Percentiles rank a stretch among this genome's conserved stretches.
Conservation (phyloP, 2,797 vertebrate species). For the Rhabdophis nuchalis region DNA sequence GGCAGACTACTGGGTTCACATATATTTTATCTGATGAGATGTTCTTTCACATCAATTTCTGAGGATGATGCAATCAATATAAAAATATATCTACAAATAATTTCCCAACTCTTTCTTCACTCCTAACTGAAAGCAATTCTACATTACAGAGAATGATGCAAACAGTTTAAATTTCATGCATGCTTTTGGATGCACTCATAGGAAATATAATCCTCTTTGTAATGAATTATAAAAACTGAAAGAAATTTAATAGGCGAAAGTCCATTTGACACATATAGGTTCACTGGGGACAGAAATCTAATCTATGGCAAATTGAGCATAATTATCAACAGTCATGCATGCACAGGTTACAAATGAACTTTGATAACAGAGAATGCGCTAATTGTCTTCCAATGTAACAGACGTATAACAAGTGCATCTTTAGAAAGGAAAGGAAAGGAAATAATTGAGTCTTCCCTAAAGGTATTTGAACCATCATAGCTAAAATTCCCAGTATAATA, state of each 20-base stretch:
- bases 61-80: neutral
- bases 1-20: neutral
- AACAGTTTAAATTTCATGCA: neutral
- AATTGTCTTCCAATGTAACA: neutral
- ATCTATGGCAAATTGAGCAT: neutral
- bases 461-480: neutral
- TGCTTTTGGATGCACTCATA: neutral
- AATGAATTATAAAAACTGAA: neutral
- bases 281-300: neutral
- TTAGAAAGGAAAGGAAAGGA: neutral
- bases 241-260: neutral
- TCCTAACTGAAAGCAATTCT: neutral
- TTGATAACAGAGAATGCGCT: neutral
- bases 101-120: conserved; percentile 57
- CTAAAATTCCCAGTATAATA: neutral
- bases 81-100: conserved; percentile 48
- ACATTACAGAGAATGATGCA: neutral
- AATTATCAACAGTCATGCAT: neutral
- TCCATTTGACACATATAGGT: neutral
- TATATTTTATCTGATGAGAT: neutral
- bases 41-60: neutral
- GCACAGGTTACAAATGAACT: neutral
- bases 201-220: neutral
- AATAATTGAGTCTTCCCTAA: neutral
- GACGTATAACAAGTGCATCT: neutral